Conservation (phyloP, 1,140 invertebrate genomes). For the Drosophila kohkoa region DNA sequence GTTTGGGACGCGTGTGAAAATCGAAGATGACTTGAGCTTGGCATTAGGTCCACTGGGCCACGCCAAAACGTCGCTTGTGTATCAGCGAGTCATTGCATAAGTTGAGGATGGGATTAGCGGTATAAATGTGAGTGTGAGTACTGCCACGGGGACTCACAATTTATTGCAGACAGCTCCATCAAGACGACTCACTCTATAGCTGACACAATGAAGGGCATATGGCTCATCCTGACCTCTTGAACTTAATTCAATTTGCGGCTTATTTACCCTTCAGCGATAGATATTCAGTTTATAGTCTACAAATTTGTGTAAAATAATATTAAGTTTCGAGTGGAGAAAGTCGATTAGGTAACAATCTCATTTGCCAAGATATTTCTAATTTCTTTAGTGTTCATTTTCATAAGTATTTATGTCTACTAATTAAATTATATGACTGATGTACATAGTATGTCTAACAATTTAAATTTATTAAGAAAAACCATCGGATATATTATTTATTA, state of each 20-base stretch:
- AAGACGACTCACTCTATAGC: conserved; percentile 47
- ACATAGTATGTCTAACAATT: background rate
- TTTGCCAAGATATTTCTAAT: background rate
- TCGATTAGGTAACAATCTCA: conserved; percentile 27
- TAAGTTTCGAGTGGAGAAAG: conserved; percentile 61
- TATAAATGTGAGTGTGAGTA: conserved; percentile 13
- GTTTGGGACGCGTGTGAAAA: conserved; percentile 44
- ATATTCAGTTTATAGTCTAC: conserved; percentile 10
- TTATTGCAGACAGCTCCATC: conserved; percentile 20
- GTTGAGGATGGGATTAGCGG: conserved; percentile 20
- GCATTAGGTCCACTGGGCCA: conserved; percentile 42
- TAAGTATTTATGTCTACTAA: no score
- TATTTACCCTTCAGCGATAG: conserved; percentile 8
- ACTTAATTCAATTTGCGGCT: conserved; percentile 67
- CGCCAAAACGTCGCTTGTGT: conserved; percentile 56
- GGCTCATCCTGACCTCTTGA: conserved; percentile 76
- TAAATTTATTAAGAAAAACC: no score
- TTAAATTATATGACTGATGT: background rate
- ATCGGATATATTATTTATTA: no score
- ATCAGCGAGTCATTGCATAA: conserved; percentile 59
- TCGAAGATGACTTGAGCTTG: conserved; percentile 47
- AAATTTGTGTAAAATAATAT: conserved; percentile 34
- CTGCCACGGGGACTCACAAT: conserved; percentile 23
- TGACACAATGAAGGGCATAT: conserved; percentile 43
- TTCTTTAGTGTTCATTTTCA: background rate